These are phyloP conservation scores for Acrobasis suavella DNA, from an alignment of 2,888 invertebrate species.

Conservation along the genomic window DNA sequence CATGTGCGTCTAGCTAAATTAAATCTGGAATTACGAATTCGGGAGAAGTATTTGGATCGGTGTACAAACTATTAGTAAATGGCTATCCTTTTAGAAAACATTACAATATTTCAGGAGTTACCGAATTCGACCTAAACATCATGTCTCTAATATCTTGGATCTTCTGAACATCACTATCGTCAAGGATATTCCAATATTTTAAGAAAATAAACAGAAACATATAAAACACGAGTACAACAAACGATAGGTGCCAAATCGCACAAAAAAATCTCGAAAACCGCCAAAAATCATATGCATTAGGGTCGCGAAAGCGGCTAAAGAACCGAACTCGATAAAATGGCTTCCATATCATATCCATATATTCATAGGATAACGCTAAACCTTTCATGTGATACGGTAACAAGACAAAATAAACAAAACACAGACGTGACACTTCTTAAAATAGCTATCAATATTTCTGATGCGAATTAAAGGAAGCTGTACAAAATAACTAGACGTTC, in stretches of 20 bases:
- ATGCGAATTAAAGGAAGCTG: too few relatives aligned
- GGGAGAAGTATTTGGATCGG: too few relatives aligned
- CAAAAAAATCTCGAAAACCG: background rate
- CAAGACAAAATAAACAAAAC: conserved; percentile 4
- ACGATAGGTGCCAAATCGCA: background rate
- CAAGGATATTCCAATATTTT: background rate
- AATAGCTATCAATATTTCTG: too few relatives aligned
- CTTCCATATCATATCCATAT: conserved; percentile 26
- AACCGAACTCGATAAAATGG: conserved; percentile 24
- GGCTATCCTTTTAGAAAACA: too few relatives aligned
- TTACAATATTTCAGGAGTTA: too few relatives aligned
- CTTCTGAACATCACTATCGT: background rate
- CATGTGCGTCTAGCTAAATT: too few relatives aligned
- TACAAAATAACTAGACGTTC: too few relatives aligned
- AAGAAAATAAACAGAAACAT: background rate
- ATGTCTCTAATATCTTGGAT: too few relatives aligned
- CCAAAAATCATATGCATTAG: conserved; percentile 20
- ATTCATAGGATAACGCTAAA: conserved; percentile 30
- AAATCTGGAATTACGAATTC: too few relatives aligned
- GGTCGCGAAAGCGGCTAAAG: conserved; percentile 14
- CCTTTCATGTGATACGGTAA: conserved; percentile 26
- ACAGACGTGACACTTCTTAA: background rate
- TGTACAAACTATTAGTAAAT: too few relatives aligned
- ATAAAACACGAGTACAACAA: background rate
- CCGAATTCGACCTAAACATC: too few relatives aligned